Evolutionary conservation across 2,113 vertebrate species (phyloP).

Genomic region (Arenaria interpres): DNA sequence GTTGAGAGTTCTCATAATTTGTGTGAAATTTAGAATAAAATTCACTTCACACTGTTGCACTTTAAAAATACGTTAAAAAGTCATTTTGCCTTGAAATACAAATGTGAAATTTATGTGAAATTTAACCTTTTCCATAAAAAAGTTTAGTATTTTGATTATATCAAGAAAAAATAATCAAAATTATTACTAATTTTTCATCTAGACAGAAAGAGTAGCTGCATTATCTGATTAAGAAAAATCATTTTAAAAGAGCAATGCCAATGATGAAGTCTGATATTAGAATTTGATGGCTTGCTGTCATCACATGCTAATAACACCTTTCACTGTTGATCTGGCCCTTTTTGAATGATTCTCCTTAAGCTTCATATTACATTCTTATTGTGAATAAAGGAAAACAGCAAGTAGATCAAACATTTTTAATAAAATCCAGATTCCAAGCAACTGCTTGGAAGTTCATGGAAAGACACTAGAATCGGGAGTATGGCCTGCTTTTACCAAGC

Average conservation of each 20-base stretch:
- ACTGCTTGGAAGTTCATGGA: background rate
- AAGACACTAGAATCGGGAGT: background rate
- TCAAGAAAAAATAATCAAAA: background rate
- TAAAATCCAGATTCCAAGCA: background rate
- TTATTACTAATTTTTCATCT: background rate
- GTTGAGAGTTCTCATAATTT: background rate
- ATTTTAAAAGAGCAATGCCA: background rate
- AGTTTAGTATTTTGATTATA: background rate
- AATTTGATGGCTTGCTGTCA: background rate
- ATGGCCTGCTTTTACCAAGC: background rate
- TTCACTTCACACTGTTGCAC: background rate
- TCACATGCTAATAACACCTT: background rate
- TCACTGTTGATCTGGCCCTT: background rate
- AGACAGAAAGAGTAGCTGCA: background rate
- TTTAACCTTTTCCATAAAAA: rapidly evolving
- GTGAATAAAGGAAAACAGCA: background rate
- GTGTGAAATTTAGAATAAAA: background rate
- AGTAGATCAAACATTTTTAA: background rate
- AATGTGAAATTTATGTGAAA: background rate
- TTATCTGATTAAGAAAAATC: background rate
- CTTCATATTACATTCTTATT: background rate
- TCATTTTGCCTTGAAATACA: background rate
- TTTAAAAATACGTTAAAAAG: background rate
- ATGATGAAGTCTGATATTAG: background rate
- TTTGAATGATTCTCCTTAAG: background rate